These are phyloP conservation scores for Florisuga fusca DNA, from an alignment of 2,797 vertebrate species.

Conservation along the genomic window DNA sequence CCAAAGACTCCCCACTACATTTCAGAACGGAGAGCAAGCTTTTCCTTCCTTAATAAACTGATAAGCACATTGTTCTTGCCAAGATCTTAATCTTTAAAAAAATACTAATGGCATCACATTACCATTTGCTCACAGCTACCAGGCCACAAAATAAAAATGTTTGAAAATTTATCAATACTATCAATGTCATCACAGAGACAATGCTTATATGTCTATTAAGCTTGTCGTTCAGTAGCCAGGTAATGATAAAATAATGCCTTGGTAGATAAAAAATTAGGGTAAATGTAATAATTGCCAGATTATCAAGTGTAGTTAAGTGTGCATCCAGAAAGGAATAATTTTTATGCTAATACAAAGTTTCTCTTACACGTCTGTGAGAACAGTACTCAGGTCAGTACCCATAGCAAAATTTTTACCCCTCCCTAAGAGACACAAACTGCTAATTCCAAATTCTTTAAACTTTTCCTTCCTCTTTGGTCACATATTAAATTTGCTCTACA, in stretches of 20 bases:
- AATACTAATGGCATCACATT: background rate
- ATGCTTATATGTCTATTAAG: background rate
- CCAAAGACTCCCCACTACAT: background rate
- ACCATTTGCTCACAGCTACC: background rate
- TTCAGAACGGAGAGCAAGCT: background rate
- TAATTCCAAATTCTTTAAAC: background rate
- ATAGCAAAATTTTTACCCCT: background rate
- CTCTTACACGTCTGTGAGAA: background rate
- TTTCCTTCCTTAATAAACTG: background rate
- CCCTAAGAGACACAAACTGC: background rate
- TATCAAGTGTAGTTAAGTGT: background rate
- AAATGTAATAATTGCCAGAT: background rate
- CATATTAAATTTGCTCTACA: background rate
- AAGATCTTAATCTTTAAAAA: background rate
- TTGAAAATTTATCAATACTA: background rate
- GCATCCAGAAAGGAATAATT: background rate
- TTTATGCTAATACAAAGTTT: background rate
- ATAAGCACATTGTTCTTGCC: fast-evolving
- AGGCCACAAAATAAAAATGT: background rate
- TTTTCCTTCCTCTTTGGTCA: background rate
- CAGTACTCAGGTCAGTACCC: background rate
- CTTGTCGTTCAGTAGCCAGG: background rate
- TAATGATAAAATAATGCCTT: background rate
- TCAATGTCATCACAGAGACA: background rate
- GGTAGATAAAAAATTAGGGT: background rate